Conservation (phyloP, 2,797 vertebrate species). For the Chelon labrosus region DNA sequence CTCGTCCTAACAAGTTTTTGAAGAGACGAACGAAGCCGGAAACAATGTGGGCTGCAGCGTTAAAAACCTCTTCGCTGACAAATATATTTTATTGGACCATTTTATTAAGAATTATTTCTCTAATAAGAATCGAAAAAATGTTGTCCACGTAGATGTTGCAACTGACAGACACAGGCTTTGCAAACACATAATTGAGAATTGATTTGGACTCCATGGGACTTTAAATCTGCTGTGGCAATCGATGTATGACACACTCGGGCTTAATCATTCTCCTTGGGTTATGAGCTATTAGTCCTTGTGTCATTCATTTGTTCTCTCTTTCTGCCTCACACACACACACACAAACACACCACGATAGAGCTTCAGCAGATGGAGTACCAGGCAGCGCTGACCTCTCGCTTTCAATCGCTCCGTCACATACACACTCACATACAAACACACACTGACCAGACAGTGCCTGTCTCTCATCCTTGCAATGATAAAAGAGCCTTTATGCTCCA, state of each 20-base stretch:
- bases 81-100: too few relatives aligned
- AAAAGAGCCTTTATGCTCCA: conserved; percentile 62
- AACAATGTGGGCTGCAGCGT: too few relatives aligned
- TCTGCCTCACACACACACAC: not conserved
- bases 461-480: conserved; percentile 54
- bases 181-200: not conserved
- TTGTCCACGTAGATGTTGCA: too few relatives aligned
- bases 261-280: conserved; percentile 38
- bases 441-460: conserved; percentile 61
- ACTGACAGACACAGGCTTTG: not conserved
- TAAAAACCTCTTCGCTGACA: too few relatives aligned
- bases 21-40: too few relatives aligned
- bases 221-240: conserved; percentile 30
- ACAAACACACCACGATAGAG: conserved; percentile 47
- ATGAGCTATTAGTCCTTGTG: conserved; percentile 38
- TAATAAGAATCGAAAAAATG: too few relatives aligned
- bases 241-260: conserved; percentile 20
- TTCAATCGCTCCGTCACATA: conserved; percentile 52
- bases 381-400: conserved; percentile 67
- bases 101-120: too few relatives aligned
- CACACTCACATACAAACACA: conserved; percentile 51
- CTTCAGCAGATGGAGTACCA: conserved; percentile 67
- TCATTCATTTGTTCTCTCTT: conserved; percentile 19
- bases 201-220: conserved; percentile 19
- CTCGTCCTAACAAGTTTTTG: too few relatives aligned